phyloP scores from a whole-genome alignment of 92 coral and sea anemone species.

The Palythoa grandiflora region DNA sequence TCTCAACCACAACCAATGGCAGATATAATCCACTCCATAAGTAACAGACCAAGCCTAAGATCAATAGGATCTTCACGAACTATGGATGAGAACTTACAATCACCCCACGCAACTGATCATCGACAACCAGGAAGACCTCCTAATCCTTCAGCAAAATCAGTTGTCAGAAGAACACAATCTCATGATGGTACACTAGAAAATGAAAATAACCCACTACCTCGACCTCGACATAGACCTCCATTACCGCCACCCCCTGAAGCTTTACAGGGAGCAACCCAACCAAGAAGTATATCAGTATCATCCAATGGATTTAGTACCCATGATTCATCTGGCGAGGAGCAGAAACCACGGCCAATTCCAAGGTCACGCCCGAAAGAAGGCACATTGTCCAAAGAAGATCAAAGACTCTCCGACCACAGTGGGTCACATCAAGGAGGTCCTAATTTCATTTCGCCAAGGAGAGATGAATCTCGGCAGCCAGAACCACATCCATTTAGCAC shows the following conservation, averaged over 20 bases:
- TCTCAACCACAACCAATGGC: slow-evolving; percentile 65
- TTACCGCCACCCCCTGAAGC: slow-evolving; percentile 80
- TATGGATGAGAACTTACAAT: not conserved
- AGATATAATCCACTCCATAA: slow-evolving; percentile 51
- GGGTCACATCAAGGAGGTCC: slow-evolving; percentile 6
- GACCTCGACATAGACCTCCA: slow-evolving; percentile 90
- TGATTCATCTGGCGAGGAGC: slow-evolving; percentile 49
- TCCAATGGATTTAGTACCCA: slow-evolving; percentile 49
- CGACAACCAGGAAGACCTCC: slow-evolving; percentile 31
- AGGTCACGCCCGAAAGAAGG: slow-evolving; percentile 78
- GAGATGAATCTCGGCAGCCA: slow-evolving; percentile 18
- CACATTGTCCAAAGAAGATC: slow-evolving; percentile 43
- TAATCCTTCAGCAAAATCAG: slow-evolving; percentile 59
- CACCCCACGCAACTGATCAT: not conserved
- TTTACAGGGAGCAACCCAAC: slow-evolving; percentile 19
- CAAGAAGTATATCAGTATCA: slow-evolving; percentile 55
- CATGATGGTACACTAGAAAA: slow-evolving; percentile 6
- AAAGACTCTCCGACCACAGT: slow-evolving; percentile 45
- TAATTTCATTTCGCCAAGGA: not conserved
- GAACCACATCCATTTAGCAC: not conserved
- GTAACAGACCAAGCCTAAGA: slow-evolving; percentile 23
- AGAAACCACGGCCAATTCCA: slow-evolving; percentile 56
- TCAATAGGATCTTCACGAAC: slow-evolving; percentile 11
- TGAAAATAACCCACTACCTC: slow-evolving; percentile 72
- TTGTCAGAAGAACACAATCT: slow-evolving; percentile 53